phyloP scores from a whole-genome alignment of 2,797 vertebrate species.

The Darevskia mixta region DNA sequence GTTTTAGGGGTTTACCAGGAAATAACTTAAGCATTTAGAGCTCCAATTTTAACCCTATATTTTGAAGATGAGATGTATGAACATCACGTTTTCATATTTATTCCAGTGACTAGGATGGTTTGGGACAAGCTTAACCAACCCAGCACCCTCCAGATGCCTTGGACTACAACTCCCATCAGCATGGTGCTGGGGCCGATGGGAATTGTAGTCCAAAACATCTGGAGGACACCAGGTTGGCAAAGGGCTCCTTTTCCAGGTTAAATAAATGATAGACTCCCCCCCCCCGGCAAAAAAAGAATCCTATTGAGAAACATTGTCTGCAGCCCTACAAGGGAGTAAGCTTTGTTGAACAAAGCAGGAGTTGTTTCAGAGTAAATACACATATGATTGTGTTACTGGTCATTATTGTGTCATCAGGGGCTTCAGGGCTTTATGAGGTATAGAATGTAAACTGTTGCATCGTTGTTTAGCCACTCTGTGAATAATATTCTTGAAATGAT shows the following conservation, averaged over 20 bases:
- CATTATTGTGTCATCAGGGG: not conserved
- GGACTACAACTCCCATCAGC: too few relatives aligned
- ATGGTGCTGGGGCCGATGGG: too few relatives aligned
- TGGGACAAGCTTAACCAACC: not conserved
- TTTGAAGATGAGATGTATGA: not conserved
- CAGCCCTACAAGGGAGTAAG: not conserved
- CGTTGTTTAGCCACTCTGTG: not conserved
- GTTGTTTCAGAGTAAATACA: not conserved
- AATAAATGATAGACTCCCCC: too few relatives aligned
- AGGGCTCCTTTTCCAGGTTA: too few relatives aligned
- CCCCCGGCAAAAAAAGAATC: too few relatives aligned
- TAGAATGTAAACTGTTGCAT: not conserved
- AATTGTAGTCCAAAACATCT: too few relatives aligned
- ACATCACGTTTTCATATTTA: not conserved
- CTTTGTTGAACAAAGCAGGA: not conserved
- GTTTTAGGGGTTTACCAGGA: too few relatives aligned
- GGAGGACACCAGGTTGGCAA: too few relatives aligned
- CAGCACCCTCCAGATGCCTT: too few relatives aligned
- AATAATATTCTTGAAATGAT: not conserved
- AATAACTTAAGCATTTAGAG: too few relatives aligned
- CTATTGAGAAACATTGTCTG: not conserved
- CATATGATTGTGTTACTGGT: not conserved
- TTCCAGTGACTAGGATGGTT: not conserved
- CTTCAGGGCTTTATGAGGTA: not conserved
- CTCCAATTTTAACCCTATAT: too few relatives aligned